These are phyloP conservation scores for Oscheius sp. DNA, from an alignment of 2,888 invertebrate genomes.

Conservation along the genomic window DNA sequence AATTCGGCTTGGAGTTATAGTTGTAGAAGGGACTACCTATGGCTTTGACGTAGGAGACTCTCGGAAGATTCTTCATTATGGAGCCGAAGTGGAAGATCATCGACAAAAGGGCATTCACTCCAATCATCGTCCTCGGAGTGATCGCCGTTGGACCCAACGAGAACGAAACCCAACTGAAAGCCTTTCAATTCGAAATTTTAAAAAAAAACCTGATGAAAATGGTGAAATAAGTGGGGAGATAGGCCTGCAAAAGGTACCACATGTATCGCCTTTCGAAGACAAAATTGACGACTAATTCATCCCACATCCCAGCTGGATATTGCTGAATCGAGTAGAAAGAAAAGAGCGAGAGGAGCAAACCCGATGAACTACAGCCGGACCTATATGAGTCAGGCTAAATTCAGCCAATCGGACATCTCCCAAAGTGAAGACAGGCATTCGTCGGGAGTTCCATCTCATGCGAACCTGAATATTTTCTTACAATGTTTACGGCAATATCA, in stretches of 20 bases:
- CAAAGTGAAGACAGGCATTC: conserved; percentile 48
- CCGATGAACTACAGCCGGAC: conserved; percentile 40
- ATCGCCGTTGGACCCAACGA: conserved; percentile 56
- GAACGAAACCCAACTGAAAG: conserved; percentile 55
- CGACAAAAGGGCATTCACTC: conserved; percentile 58
- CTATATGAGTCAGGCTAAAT: conserved; percentile 45
- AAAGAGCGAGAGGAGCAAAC: conserved; percentile 3
- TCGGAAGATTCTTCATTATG: conserved; percentile 55
- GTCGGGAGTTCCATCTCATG: conserved; percentile 48
- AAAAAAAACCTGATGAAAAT: conserved; percentile 53
- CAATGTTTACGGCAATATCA: no score
- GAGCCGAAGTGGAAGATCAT: conserved; percentile 60
- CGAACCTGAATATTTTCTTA: conserved; percentile 28
- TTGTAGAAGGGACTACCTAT: conserved; percentile 35
- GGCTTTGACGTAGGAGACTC: conserved; percentile 56
- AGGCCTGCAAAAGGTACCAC: conserved; percentile 60
- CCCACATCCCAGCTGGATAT: conserved; percentile 54
- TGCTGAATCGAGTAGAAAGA: conserved; percentile 36
- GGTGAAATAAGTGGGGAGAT: conserved; percentile 58
- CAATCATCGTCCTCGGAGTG: conserved; percentile 60
- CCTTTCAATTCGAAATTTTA: neutral
- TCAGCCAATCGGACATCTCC: conserved; percentile 45
- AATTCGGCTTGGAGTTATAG: neutral
- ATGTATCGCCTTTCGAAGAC: conserved; percentile 51
- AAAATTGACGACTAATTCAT: conserved; percentile 51